Evolutionary conservation across 35 echinoderm and acorn worm genomes (phyloP).

Genomic region (Stichopus chloronotus): DNA sequence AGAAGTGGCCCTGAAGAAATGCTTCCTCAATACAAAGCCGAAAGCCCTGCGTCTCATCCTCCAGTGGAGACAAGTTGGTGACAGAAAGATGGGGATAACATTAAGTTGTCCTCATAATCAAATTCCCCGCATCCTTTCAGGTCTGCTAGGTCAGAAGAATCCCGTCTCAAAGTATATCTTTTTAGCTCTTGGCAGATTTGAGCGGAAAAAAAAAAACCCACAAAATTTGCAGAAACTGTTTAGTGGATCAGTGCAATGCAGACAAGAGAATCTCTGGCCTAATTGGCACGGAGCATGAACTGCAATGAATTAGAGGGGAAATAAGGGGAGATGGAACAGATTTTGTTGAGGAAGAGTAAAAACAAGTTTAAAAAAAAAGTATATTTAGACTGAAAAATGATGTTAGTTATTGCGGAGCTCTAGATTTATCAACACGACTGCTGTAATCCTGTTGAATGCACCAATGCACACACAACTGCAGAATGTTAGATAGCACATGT

Average conservation of each 20-base stretch:
- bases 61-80: constrained; percentile 31
- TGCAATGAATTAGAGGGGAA: neutral
- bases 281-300: neutral
- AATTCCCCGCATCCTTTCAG: constrained; percentile 31
- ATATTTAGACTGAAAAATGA: no score
- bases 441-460: no score
- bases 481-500: no score
- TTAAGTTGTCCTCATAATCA: constrained; percentile 39
- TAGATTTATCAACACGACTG: no score
- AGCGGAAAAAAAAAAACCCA: neutral
- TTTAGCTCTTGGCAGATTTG: neutral
- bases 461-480: no score
- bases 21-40: neutral
- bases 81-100: neutral
- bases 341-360: neutral
- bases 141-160: constrained; percentile 29
- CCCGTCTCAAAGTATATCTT: neutral
- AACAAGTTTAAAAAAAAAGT: neutral
- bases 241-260: neutral
- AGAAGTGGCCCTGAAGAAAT: constrained; percentile 22
- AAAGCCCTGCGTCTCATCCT: constrained; percentile 8
- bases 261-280: neutral
- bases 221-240: neutral
- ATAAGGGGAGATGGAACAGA: neutral
- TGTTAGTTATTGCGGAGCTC: no score